Conservation (phyloP, 1,140 invertebrate genomes). For the Brachionus koreanus region DNA sequence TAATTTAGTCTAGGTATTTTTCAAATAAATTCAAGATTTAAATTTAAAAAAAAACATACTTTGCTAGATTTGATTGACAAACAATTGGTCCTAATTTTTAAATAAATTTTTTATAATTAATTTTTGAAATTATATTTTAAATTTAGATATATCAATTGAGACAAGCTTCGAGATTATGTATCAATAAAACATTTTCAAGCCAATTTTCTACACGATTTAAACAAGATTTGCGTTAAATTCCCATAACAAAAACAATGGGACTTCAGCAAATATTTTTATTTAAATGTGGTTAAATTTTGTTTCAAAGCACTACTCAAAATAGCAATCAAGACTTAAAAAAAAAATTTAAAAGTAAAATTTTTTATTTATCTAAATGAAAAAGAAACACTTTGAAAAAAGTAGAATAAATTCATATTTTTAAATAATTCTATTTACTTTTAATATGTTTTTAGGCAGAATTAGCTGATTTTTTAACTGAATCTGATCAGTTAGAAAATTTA, state of each 20-base stretch:
- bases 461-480: not conserved
- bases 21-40: not conserved
- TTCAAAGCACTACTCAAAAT: not conserved
- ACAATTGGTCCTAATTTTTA: not conserved
- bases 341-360: not conserved
- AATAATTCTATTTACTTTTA: not conserved
- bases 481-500: not conserved
- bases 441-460: not conserved
- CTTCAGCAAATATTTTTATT: not conserved
- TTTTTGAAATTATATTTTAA: not conserved
- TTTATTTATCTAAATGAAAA: not conserved
- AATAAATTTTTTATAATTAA: not conserved
- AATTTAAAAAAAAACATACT: not conserved
- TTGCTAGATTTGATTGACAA: not conserved
- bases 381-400: not conserved
- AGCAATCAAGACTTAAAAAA: not conserved
- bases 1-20: not conserved
- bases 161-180: not conserved
- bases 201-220: not conserved
- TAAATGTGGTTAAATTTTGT: not conserved
- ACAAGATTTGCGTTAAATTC: not conserved
- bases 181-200: not conserved
- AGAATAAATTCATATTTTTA: not conserved
- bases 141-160: not conserved
- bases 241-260: not conserved